Evolutionary conservation across 2,797 vertebrate genomes (phyloP).

Genomic region (Crenuchus spilurus): DNA sequence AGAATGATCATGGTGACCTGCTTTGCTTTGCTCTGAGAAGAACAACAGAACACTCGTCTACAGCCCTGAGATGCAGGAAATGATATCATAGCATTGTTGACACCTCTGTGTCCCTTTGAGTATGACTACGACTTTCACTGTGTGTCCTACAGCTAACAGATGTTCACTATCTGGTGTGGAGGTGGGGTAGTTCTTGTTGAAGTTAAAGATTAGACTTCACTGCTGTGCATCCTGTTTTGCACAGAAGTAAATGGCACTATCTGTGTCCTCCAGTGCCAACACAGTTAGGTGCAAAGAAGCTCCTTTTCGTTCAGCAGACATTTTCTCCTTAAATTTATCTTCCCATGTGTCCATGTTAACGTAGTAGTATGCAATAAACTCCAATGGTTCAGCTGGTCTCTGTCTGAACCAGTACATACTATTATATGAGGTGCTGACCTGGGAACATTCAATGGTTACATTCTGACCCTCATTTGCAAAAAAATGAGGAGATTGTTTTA

Average conservation of each 20-base stretch:
- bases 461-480: constrained; percentile 23
- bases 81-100: background rate
- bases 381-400: constrained; percentile 21
- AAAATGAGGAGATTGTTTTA: constrained; percentile 43
- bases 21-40: background rate
- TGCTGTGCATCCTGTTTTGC: constrained; percentile 58
- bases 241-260: constrained; percentile 53
- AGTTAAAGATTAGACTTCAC: background rate
- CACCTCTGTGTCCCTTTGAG: background rate
- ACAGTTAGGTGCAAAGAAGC: constrained; percentile 20
- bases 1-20: constrained; percentile 5
- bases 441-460: constrained; percentile 47
- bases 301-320: constrained; percentile 13
- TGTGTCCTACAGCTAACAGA: constrained; percentile 10
- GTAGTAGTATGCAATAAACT: constrained; percentile 37
- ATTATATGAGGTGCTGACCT: constrained; percentile 42
- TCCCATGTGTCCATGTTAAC: background rate
- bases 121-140: no score
- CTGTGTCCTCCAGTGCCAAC: constrained; percentile 1
- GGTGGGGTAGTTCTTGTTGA: constrained; percentile 52
- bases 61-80: constrained; percentile 10
- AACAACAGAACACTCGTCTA: background rate
- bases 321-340: constrained; percentile 35
- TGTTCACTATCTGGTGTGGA: constrained; percentile 2
- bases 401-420: constrained; percentile 58